Percentiles rank a stretch among this genome's conserved stretches.
phyloP scores from a whole-genome alignment of 2,888 invertebrate species.

The Quadriops clusia region DNA sequence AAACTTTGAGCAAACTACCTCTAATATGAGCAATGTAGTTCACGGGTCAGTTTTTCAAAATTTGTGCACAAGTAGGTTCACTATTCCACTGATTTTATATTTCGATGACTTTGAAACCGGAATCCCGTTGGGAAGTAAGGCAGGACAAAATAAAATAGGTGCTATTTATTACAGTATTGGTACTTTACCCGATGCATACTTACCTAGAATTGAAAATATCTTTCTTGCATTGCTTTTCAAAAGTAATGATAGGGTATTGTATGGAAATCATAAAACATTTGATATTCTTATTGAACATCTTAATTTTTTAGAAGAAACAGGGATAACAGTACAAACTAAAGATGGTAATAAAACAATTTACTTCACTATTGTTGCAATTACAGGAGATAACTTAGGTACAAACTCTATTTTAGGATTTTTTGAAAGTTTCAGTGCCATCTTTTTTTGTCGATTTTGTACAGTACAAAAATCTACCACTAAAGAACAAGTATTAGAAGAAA shows the following conservation, averaged over 20 bases:
- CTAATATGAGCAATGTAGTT: too few relatives aligned
- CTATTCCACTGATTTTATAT: constrained; percentile 1
- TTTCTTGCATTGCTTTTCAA: constrained; percentile 1
- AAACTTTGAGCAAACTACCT: too few relatives aligned
- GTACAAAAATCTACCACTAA: too few relatives aligned
- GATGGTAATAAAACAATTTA: background rate
- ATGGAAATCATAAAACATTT: background rate
- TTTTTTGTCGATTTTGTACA: constrained; percentile 10
- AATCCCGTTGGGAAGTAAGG: constrained; percentile 1
- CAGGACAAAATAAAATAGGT: constrained; percentile 2
- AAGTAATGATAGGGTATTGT: background rate
- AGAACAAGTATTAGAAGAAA: background rate
- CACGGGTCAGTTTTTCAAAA: too few relatives aligned
- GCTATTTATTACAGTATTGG: background rate
- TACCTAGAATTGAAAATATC: constrained; percentile 1
- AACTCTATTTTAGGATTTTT: constrained; percentile 8
- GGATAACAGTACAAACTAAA: background rate
- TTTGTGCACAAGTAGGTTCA: constrained; percentile 2
- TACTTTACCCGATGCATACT: background rate
- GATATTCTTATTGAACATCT: constrained; percentile 1
- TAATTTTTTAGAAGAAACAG: background rate
- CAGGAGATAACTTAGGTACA: constrained; percentile 10
- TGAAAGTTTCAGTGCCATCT: constrained; percentile 7
- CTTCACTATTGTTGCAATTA: constrained; percentile 4
- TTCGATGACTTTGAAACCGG: constrained; percentile 6